Percentiles rank a stretch among this genome's conserved stretches.
Conservation (phyloP, 2,888 invertebrate genomes). For the Drosophila gaucha region DNA sequence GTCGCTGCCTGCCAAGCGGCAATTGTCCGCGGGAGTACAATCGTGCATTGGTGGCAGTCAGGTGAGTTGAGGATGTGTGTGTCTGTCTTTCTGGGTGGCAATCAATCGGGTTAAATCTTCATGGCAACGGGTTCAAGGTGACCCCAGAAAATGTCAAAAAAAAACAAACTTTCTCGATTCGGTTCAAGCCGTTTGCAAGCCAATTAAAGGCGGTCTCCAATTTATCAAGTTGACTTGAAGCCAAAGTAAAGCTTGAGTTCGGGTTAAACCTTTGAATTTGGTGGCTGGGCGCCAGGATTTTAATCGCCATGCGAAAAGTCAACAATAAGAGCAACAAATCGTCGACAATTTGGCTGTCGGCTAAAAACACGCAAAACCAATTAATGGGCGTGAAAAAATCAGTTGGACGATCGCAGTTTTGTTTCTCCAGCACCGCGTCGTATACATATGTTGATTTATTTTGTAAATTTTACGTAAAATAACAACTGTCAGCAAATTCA, state of each 20-base stretch:
- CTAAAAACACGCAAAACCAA: constrained; percentile 76
- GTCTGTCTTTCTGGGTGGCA: constrained; percentile 56
- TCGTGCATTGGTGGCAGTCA: constrained; percentile 71
- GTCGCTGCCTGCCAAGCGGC: constrained; percentile 62
- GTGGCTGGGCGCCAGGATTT: constrained; percentile 36
- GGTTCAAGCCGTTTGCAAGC: constrained; percentile 33
- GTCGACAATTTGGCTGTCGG: constrained; percentile 77
- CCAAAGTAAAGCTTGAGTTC: constrained; percentile 14
- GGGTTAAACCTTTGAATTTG: constrained; percentile 26
- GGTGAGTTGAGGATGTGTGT: constrained; percentile 63
- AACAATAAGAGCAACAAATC: constrained; percentile 65
- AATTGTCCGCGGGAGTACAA: constrained; percentile 77
- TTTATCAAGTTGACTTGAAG: constrained; percentile 52
- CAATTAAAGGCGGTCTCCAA: constrained; percentile 57
- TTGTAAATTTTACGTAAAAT: constrained; percentile 54
- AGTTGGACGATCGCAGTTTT: constrained; percentile 62
- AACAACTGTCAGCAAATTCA: constrained; percentile 78
- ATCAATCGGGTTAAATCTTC: constrained; percentile 31
- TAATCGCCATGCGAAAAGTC: constrained; percentile 34
- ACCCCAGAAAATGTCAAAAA: constrained; percentile 30
- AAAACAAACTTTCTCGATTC: constrained; percentile 60
- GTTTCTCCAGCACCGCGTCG: constrained; percentile 51
- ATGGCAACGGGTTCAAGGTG: constrained; percentile 49
- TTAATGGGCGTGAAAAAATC: constrained; percentile 78
- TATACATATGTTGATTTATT: constrained; percentile 70